phyloP scores from a whole-genome alignment of 2,113 vertebrate genomes.

The Atractosteus spatula region DNA sequence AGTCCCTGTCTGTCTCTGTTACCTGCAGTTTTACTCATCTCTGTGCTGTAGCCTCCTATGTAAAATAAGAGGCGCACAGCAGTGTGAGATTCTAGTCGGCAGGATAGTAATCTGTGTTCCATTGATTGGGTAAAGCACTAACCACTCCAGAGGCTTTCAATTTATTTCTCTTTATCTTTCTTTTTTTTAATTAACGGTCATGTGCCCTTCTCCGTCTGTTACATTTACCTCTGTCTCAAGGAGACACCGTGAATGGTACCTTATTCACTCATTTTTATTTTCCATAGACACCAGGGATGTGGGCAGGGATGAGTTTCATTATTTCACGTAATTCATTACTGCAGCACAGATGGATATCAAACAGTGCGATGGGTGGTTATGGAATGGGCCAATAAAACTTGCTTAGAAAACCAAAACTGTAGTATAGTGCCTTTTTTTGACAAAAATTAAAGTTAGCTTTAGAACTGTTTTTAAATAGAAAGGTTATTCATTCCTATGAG shows the following conservation, averaged over 20 bases:
- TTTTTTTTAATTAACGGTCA: conserved; percentile 54
- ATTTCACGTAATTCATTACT: no score
- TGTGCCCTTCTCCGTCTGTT: conserved; percentile 52
- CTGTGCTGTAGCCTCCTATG: neutral
- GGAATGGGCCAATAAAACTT: no score
- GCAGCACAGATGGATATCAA: no score
- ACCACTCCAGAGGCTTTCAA: conserved; percentile 60
- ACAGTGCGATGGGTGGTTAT: no score
- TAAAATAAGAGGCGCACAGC: conserved; percentile 25
- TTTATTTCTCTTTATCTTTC: conserved; percentile 65
- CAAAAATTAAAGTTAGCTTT: no score
- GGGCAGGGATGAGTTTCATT: no score
- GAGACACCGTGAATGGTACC: conserved; percentile 11
- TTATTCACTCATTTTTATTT: no score
- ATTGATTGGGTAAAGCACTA: conserved; percentile 60
- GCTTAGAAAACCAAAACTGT: no score
- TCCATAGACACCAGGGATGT: no score
- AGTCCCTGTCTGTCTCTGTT: neutral
- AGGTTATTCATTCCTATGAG: no score
- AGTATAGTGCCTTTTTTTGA: no score
- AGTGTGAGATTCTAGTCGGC: conserved; percentile 51
- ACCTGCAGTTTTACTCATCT: neutral
- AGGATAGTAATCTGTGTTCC: conserved; percentile 54
- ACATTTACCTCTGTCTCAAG: conserved; percentile 33
- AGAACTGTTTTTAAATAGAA: no score